These are phyloP conservation scores for Adelphocoris suturalis DNA, from an alignment of 2,888 invertebrate species.

Conservation along the genomic window DNA sequence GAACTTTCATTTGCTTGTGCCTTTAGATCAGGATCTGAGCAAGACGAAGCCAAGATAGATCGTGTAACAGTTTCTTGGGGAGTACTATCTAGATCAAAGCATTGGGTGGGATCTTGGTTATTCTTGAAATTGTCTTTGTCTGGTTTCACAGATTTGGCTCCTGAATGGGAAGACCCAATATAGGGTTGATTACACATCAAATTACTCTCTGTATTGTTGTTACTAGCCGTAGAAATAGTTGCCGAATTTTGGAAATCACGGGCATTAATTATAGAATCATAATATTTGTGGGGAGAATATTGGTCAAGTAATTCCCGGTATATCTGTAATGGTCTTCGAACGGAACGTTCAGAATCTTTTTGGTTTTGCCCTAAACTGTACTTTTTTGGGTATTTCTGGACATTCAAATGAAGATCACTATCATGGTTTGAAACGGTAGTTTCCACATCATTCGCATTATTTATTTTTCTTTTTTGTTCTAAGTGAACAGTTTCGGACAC, in stretches of 20 bases:
- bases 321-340: not conserved
- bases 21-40: not conserved
- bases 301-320: not conserved
- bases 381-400: not conserved
- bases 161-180: not conserved
- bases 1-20: not conserved
- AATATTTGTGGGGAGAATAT: slow-evolving; percentile 12
- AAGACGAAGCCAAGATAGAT: no score
- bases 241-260: not conserved
- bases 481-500: slow-evolving; percentile 1
- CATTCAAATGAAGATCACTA: not conserved
- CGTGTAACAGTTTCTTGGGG: no score
- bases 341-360: not conserved
- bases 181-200: no score
- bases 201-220: no score
- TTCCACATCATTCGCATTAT: not conserved
- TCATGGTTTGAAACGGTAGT: not conserved
- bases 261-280: not conserved
- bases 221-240: no score
- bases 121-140: not conserved
- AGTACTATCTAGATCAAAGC: not conserved
- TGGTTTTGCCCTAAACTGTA: not conserved
- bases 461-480: not conserved
- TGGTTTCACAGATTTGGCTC: not conserved
- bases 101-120: not conserved